These are phyloP conservation scores for Epizoanthus illoricatus DNA, from an alignment of 92 coral and sea anemone genomes.

Conservation along the genomic window DNA sequence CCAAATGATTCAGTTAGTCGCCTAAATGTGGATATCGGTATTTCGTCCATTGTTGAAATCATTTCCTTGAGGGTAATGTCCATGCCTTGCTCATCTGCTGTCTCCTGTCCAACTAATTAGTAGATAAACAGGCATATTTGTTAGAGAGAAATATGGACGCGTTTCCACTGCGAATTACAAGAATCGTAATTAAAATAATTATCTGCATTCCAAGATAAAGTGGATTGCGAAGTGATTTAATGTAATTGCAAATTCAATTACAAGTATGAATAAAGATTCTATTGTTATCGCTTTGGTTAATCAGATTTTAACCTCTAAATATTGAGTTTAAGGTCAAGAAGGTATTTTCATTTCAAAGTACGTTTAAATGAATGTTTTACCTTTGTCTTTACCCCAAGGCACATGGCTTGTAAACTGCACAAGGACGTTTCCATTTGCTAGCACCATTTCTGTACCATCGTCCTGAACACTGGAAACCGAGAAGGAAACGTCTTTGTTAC, in stretches of 20 bases:
- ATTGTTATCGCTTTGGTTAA: too few species aligned
- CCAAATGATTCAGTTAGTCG: slow-evolving; percentile 58
- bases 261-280: too few species aligned
- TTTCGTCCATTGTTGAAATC: slow-evolving; percentile 49
- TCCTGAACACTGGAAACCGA: slow-evolving; percentile 62
- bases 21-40: slow-evolving; percentile 60
- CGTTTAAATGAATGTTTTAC: neutral
- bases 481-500: slow-evolving; percentile 38
- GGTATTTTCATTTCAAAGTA: neutral
- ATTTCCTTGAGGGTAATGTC: slow-evolving; percentile 38
- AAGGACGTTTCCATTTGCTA: slow-evolving; percentile 52
- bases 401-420: slow-evolving; percentile 13
- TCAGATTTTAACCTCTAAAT: neutral
- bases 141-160: too few species aligned
- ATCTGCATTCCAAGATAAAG: too few species aligned
- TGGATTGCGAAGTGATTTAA: too few species aligned
- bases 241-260: too few species aligned
- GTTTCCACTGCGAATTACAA: too few species aligned
- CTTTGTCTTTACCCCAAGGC: neutral
- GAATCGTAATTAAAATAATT: too few species aligned
- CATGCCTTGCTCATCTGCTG: neutral
- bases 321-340: too few species aligned
- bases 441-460: slow-evolving; percentile 55
- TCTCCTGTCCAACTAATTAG: neutral
- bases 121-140: neutral